Evolutionary conservation across 1,140 invertebrate genomes (phyloP).

Genomic region (Procambarus clarkii): DNA sequence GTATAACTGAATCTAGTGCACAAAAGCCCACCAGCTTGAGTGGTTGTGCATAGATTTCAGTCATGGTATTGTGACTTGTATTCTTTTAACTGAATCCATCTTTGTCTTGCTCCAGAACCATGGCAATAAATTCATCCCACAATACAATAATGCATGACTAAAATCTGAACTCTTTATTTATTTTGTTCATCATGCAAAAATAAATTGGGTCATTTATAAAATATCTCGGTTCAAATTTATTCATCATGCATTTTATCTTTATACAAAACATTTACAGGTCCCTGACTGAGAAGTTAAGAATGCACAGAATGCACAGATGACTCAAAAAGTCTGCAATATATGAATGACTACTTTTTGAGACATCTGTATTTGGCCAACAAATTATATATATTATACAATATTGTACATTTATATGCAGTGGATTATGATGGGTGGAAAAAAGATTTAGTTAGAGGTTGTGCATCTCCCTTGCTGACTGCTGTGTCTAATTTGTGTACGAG

Average conservation of each 20-base stretch:
- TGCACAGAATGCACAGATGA: not conserved
- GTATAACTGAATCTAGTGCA: too few relatives aligned
- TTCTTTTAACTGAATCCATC: not conserved
- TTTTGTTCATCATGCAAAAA: not conserved
- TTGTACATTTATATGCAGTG: slow-evolving; percentile 44
- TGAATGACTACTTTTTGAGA: slow-evolving; percentile 43
- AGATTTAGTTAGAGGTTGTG: too few relatives aligned
- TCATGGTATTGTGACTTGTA: not conserved
- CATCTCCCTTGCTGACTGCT: too few relatives aligned
- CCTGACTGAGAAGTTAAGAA: slow-evolving; percentile 41
- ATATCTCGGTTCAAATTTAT: not conserved
- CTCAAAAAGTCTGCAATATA: slow-evolving; percentile 34
- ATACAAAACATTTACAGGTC: slow-evolving; percentile 47
- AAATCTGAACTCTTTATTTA: not conserved
- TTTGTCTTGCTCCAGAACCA: not conserved
- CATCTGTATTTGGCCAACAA: slow-evolving; percentile 60
- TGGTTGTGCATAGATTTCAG: too few relatives aligned
- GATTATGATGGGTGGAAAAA: not conserved
- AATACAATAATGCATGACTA: not conserved
- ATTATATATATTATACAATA: slow-evolving; percentile 55
- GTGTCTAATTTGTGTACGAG: too few relatives aligned
- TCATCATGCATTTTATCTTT: not conserved
- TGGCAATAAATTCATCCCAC: not conserved
- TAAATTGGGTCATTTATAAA: not conserved
- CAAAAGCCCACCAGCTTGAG: too few relatives aligned